phyloP scores from a whole-genome alignment of 2,113 vertebrate genomes.

The Microcebus ravelobensis region DNA sequence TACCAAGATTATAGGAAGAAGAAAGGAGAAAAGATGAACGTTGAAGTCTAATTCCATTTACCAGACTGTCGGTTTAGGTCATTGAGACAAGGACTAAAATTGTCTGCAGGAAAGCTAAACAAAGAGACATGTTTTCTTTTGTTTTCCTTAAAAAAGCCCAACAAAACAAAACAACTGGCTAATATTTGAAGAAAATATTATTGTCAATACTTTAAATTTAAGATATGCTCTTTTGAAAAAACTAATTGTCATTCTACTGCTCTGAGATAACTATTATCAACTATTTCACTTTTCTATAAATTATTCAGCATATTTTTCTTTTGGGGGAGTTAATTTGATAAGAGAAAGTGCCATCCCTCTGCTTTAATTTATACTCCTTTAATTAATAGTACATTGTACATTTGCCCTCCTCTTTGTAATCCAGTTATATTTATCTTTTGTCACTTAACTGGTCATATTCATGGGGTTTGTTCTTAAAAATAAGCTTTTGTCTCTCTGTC shows the following conservation, averaged over 20 bases:
- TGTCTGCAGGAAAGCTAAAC: slow-evolving; percentile 1
- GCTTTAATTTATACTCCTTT: background rate
- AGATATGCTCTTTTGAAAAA: background rate
- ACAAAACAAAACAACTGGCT: background rate
- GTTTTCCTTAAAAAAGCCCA: background rate
- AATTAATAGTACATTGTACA: background rate
- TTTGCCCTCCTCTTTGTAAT: background rate
- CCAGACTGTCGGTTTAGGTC: background rate
- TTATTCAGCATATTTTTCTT: background rate
- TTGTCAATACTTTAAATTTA: background rate
- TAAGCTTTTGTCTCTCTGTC: background rate
- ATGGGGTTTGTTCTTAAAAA: background rate
- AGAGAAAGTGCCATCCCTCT: background rate
- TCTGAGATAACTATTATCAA: background rate
- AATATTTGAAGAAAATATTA: background rate
- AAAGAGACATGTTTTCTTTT: background rate
- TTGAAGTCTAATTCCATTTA: background rate
- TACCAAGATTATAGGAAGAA: slow-evolving; percentile 13
- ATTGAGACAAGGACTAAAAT: background rate
- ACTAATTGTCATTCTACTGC: background rate
- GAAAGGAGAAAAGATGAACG: background rate
- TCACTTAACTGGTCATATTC: background rate
- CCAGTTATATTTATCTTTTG: background rate
- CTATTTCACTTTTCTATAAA: background rate
- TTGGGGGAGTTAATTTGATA: background rate